These are phyloP conservation scores for Poecilia gillii DNA, from an alignment of 2,797 vertebrate genomes.

Conservation along the genomic window DNA sequence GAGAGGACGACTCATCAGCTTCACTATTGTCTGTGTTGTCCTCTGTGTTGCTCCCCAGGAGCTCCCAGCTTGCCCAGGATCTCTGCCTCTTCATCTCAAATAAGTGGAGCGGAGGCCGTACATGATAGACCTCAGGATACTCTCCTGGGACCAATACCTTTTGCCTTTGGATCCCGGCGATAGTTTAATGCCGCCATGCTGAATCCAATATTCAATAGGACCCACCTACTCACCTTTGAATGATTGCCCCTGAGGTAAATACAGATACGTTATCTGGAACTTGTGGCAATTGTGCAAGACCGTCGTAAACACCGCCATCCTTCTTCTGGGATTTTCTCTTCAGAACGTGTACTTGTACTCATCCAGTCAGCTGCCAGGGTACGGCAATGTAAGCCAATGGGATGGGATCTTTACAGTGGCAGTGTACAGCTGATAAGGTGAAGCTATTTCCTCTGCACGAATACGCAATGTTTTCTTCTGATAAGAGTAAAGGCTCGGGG, in stretches of 20 bases:
- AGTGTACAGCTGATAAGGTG: conserved; percentile 74
- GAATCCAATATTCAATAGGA: conserved; percentile 36
- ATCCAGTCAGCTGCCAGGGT: conserved; percentile 56
- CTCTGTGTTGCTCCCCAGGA: conserved; percentile 58
- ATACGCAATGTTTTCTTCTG: conserved; percentile 63
- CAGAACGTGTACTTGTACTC: conserved; percentile 23
- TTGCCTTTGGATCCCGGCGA: conserved; percentile 22
- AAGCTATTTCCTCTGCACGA: conserved; percentile 55
- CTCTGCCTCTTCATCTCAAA: conserved; percentile 67
- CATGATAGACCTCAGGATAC: conserved; percentile 39
- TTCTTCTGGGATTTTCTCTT: conserved; percentile 28
- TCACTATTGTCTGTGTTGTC: conserved; percentile 71
- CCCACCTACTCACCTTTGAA: conserved; percentile 41
- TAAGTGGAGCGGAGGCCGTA: conserved; percentile 9
- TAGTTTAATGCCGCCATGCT: conserved; percentile 51
- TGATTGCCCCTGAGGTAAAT: conserved; percentile 44
- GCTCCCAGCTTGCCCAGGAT: conserved; percentile 52
- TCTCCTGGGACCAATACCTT: conserved; percentile 27
- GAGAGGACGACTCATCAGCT: conserved; percentile 61
- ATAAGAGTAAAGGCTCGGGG: conserved; percentile 71
- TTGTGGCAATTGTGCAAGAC: conserved; percentile 37
- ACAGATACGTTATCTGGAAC: conserved; percentile 44
- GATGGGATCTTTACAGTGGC: conserved; percentile 45
- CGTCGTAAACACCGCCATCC: conserved; percentile 50
- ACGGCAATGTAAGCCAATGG: conserved; percentile 62